A percentile compares a stretch with the other conserved stretches of the same genome.
These are phyloP conservation scores for Hedychridium roseum DNA, from an alignment of 2,888 invertebrate genomes.

Conservation along the genomic window DNA sequence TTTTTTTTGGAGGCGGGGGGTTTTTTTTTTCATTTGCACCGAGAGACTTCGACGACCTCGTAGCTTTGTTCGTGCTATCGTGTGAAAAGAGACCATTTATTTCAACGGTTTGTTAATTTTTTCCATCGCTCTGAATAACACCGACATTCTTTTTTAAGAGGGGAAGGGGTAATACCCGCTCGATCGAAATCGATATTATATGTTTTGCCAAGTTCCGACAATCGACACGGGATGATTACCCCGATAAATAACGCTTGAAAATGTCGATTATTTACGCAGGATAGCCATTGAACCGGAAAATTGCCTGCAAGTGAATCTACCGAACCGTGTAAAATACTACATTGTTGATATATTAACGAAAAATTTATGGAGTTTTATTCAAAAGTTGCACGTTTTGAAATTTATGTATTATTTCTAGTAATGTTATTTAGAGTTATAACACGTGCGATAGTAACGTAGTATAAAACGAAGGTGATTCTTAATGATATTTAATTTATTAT, in stretches of 20 bases:
- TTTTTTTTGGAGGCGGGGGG: constrained; percentile 13
- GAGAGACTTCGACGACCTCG: constrained; percentile 15
- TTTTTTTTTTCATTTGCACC: constrained; percentile 14
- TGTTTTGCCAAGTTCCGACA: no score
- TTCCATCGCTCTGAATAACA: no score
- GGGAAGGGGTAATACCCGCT: no score
- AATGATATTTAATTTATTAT: neutral
- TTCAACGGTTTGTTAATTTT: constrained; percentile 11
- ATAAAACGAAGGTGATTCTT: neutral
- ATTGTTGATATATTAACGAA: no score
- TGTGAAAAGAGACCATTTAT: constrained; percentile 15
- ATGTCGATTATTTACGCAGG: no score
- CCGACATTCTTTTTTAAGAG: no score
- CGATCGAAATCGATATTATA: no score
- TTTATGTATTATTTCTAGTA: constrained; percentile 9
- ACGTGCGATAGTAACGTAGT: neutral
- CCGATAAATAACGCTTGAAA: no score
- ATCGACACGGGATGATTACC: no score
- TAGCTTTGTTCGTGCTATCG: constrained; percentile 4
- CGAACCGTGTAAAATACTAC: no score
- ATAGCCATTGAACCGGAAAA: no score
- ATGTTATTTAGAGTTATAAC: constrained; percentile 3
- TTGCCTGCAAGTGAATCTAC: no score
- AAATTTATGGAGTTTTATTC: neutral
- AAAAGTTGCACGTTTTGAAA: neutral